A percentile compares a stretch with the other conserved stretches of the same genome.
Evolutionary conservation across 2,113 vertebrate species (phyloP).

Genomic region (Phaethon lepturus): DNA sequence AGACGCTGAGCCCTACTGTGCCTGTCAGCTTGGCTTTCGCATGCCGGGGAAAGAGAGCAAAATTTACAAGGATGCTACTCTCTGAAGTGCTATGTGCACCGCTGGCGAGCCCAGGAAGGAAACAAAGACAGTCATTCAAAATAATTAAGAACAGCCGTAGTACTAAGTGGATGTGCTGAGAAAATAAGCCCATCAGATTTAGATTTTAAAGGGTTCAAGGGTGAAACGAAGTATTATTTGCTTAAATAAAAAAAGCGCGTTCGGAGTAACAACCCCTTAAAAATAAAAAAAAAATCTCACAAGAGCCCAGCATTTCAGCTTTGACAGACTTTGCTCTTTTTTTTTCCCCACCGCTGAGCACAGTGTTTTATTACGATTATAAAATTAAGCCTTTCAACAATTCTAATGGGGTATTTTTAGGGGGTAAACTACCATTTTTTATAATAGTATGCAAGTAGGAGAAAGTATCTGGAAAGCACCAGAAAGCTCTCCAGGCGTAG

Average conservation of each 20-base stretch:
- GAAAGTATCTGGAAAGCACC: neutral
- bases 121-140: neutral
- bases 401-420: neutral
- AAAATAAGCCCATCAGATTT: neutral
- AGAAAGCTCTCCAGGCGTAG: neutral
- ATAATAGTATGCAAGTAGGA: neutral
- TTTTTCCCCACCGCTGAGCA: neutral
- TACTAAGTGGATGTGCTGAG: neutral
- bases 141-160: neutral
- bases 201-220: conserved; percentile 14
- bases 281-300: neutral
- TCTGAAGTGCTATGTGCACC: neutral
- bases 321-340: neutral
- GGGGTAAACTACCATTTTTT: neutral
- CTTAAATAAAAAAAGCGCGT: neutral
- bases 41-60: neutral
- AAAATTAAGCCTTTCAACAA: neutral
- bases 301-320: neutral
- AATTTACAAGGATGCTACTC: conserved; percentile 8
- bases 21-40: conserved; percentile 9
- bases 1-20: conserved; percentile 7
- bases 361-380: neutral
- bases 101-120: neutral
- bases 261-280: neutral
- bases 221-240: conserved; percentile 11